Conservation (phyloP, 2,797 vertebrate species). For the Cygnus olor region DNA sequence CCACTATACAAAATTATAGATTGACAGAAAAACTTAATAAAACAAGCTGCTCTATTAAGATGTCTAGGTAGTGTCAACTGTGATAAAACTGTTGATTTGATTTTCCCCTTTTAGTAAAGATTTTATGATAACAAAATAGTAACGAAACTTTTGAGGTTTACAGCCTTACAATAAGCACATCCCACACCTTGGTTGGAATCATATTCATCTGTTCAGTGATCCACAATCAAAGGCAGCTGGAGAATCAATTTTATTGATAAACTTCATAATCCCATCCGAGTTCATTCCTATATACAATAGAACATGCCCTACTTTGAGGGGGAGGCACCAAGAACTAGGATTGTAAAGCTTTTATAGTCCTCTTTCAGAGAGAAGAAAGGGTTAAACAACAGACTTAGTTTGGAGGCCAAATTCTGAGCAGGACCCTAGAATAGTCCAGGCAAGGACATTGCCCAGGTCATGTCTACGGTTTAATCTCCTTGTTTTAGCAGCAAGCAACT, state of each 20-base stretch:
- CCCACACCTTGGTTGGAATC: neutral
- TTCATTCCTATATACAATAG: neutral
- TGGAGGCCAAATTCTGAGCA: neutral
- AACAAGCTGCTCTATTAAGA: neutral
- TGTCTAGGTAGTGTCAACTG: conserved; percentile 1
- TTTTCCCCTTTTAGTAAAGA: neutral
- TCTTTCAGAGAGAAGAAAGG: neutral
- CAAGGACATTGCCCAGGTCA: neutral
- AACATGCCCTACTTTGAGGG: neutral
- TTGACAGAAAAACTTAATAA: conserved; percentile 45
- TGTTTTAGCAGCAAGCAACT: neutral
- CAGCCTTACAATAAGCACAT: neutral
- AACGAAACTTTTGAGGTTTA: neutral
- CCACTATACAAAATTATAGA: conserved; percentile 23
- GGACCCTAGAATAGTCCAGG: neutral
- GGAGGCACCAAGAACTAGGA: rapidly evolving
- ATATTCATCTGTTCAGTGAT: neutral
- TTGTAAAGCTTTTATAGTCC: neutral
- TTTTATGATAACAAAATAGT: neutral
- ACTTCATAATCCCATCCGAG: neutral
- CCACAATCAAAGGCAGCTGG: neutral
- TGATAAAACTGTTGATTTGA: neutral
- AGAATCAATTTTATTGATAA: neutral
- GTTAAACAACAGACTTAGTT: neutral
- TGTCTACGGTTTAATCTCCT: neutral